Conservation (phyloP, 2,797 vertebrate species). For the Cyprinodon diabolis region DNA sequence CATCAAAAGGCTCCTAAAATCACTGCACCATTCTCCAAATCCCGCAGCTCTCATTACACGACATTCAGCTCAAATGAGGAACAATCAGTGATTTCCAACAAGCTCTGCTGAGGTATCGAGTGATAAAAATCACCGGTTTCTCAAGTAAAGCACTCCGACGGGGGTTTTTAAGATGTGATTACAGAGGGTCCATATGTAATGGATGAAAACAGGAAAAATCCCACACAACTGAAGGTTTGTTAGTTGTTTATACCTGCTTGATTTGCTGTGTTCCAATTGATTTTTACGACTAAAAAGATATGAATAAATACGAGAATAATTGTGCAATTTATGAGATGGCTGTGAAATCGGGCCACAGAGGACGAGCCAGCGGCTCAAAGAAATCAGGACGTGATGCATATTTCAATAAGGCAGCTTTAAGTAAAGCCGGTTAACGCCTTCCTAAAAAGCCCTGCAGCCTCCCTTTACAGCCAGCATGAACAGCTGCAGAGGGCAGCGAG, state of each 20-base stretch:
- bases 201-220: slow-evolving; percentile 10
- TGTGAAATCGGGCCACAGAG: slow-evolving; percentile 2
- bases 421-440: slow-evolving; percentile 40
- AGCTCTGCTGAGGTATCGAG: slow-evolving; percentile 5
- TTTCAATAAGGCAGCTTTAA: slow-evolving; percentile 50
- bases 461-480: slow-evolving; percentile 42
- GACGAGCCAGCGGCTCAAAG: slow-evolving; percentile 16
- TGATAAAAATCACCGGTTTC: background rate
- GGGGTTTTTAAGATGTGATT: slow-evolving; percentile 10
- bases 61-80: slow-evolving; percentile 1
- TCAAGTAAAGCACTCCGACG: background rate
- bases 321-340: slow-evolving; percentile 18
- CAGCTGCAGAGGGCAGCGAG: slow-evolving; percentile 58
- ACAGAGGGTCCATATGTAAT: background rate
- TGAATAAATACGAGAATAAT: slow-evolving; percentile 29
- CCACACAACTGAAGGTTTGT: background rate
- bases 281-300: slow-evolving; percentile 4
- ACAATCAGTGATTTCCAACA: slow-evolving; percentile 1
- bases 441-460: slow-evolving; percentile 15
- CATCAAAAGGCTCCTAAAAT: background rate
- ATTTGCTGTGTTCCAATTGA: background rate
- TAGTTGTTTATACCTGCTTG: background rate
- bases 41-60: background rate
- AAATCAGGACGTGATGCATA: slow-evolving; percentile 40
- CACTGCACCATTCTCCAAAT: too few species aligned